Conservation (phyloP, 2,888 invertebrate genomes). For the Perizoma affinitatum region DNA sequence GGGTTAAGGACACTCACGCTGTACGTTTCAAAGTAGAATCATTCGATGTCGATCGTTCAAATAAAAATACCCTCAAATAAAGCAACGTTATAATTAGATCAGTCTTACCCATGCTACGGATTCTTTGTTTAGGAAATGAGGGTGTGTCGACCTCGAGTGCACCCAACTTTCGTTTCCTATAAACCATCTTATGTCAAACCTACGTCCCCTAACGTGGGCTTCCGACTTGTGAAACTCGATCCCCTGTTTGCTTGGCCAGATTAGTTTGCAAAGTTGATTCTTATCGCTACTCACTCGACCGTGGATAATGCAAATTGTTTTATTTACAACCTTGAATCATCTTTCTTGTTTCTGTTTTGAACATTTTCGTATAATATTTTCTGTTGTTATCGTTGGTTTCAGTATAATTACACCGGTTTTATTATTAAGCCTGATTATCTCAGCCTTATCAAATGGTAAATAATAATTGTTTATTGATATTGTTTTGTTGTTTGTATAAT, state of each 20-base stretch:
- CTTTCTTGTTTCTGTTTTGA: not conserved
- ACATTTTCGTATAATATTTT: not conserved
- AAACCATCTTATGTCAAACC: slow-evolving; percentile 7
- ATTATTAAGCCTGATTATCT: not conserved
- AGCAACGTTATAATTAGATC: slow-evolving; percentile 34
- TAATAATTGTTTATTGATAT: no score
- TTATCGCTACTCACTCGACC: slow-evolving; percentile 20
- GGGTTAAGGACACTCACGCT: slow-evolving; percentile 18
- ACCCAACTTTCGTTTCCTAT: slow-evolving; percentile 41
- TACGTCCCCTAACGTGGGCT: not conserved
- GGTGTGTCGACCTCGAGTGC: slow-evolving; percentile 51
- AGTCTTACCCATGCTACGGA: slow-evolving; percentile 36
- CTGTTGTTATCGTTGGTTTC: not conserved
- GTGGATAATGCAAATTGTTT: slow-evolving; percentile 21
- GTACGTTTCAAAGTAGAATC: slow-evolving; percentile 3
- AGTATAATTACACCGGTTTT: not conserved
- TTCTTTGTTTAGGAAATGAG: slow-evolving; percentile 51
- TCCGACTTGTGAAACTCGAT: slow-evolving; percentile 11
- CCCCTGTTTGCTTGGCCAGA: slow-evolving; percentile 17
- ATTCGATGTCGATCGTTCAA: slow-evolving; percentile 12
- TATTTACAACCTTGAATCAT: slow-evolving; percentile 1
- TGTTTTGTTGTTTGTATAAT: no score
- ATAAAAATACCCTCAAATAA: slow-evolving; percentile 39
- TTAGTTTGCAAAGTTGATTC: slow-evolving; percentile 21
- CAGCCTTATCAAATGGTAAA: no score